Evolutionary conservation across 2,797 vertebrate genomes (phyloP), one percentile per base, ranked within the genome.

Genomic region (Hippocampus kuda): DNA sequence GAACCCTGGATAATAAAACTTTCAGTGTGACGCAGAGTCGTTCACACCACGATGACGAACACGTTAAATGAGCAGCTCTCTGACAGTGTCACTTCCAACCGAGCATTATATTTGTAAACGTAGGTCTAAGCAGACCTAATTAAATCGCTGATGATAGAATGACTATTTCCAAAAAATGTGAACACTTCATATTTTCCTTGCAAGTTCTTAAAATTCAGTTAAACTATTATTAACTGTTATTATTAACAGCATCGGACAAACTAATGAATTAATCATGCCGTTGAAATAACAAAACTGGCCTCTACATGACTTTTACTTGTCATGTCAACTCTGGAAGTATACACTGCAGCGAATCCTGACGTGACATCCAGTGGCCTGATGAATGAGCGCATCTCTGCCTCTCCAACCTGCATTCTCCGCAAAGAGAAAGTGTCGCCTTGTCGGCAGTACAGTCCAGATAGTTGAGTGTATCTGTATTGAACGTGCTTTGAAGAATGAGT

Each of bases 401-500:
- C 30, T 60, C 30, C 27, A 60, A 48, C 0, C 24, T 48, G 44
- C 42, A 48, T 49, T 56, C 26, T 48, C 44, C 15, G 24, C 13
- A 27, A 49, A 48, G 9, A 64, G 62, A 56, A 72, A 64, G 69
- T 67, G 67, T 70, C 56, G 71, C 69, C 53, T 61, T 61, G 67
- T 46, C 68, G 46, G n/a, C 18, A 62, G 44, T 34, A 63, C 44
- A 67, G 68, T 71, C 69, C 68, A 79, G 70, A 59, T 74, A 68
- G 38, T 46, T 41, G 67, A 65, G 67, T 26, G 54, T 65, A 65
- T 77, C 67, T 60, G 42, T 70, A 64, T 49, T 2, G 62, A 62
- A 72, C 56, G 7, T 20, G 73, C 71, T 81, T 78, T 83, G 84
- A 87, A 80, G 73, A 87, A 84, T 87, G 86, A 83, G 76, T 81